Evolutionary conservation across 2,797 vertebrate genomes (phyloP).

Genomic region (Phoxinus dragarum): DNA sequence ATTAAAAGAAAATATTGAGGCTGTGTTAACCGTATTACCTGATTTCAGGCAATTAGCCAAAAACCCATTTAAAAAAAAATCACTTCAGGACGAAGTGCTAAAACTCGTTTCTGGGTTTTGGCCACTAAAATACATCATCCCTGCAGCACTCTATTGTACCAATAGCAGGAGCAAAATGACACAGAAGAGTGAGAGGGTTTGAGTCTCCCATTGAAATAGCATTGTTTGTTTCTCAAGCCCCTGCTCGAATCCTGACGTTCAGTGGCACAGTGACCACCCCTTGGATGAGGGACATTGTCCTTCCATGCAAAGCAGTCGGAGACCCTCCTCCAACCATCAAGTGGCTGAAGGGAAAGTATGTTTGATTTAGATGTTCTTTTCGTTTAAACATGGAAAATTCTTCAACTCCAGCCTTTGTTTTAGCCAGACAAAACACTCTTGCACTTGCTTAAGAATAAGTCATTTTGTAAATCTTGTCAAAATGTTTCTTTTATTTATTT

Average conservation of each 20-base stretch:
- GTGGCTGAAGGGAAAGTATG: constrained; percentile 99
- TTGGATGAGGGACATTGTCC: constrained; percentile 98
- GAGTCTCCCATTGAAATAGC: background rate
- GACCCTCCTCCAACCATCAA: constrained; percentile 94
- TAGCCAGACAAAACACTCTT: background rate
- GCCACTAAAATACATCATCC: background rate
- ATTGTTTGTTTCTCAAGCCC: constrained; percentile 76
- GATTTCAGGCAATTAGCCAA: background rate
- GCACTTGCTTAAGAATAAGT: background rate
- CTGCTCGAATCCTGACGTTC: constrained; percentile 94
- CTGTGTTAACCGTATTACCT: background rate
- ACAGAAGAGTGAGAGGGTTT: background rate
- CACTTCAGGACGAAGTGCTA: background rate
- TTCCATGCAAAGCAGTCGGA: constrained; percentile 95
- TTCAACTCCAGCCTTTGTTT: background rate
- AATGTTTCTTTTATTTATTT: background rate
- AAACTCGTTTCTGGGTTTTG: background rate
- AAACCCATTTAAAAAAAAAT: background rate
- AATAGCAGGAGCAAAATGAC: background rate
- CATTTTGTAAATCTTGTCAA: background rate
- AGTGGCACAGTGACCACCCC: constrained; percentile 98
- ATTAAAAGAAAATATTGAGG: too few species aligned
- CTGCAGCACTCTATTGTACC: background rate
- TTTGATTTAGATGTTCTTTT: constrained; percentile 1
- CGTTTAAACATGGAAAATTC: background rate